phyloP scores from a whole-genome alignment of 2,113 vertebrate species.

The Acanthochromis polyacanthus region DNA sequence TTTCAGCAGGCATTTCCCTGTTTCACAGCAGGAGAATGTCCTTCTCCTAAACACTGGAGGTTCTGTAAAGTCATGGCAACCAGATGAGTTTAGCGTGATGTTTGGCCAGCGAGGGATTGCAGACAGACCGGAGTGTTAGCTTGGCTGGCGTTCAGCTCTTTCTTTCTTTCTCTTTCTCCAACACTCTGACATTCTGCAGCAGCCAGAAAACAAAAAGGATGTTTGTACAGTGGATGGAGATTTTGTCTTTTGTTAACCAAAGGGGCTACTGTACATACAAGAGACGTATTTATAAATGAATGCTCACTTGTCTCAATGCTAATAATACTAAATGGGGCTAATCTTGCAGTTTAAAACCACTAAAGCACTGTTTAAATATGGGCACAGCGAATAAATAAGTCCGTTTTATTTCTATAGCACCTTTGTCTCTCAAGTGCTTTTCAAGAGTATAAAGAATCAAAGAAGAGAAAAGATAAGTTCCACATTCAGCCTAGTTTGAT shows the following conservation, averaged over 20 bases:
- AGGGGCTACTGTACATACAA: slow-evolving; percentile 8
- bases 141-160: slow-evolving; percentile 31
- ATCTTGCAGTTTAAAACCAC: not conserved
- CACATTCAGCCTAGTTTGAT: too few relatives aligned
- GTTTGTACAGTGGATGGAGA: slow-evolving; percentile 28
- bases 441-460: too few relatives aligned
- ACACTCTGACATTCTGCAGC: not conserved
- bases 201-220: not conserved
- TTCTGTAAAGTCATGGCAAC: slow-evolving; percentile 57
- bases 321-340: slow-evolving; percentile 19
- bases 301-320: slow-evolving; percentile 5
- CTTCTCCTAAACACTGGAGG: slow-evolving; percentile 22
- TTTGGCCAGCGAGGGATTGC: slow-evolving; percentile 42
- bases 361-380: not conserved
- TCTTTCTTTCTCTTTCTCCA: not conserved
- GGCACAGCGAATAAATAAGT: not conserved
- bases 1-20: slow-evolving; percentile 59
- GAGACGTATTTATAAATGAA: not conserved
- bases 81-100: slow-evolving; percentile 50
- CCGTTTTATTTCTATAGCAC: too few relatives aligned
- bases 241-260: slow-evolving; percentile 30
- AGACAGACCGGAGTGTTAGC: slow-evolving; percentile 20
- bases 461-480: too few relatives aligned
- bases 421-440: too few relatives aligned
- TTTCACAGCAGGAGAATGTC: slow-evolving; percentile 43